These are phyloP conservation scores for Harpegnathos saltator DNA, from an alignment of 1,140 invertebrate genomes.

Conservation along the genomic window DNA sequence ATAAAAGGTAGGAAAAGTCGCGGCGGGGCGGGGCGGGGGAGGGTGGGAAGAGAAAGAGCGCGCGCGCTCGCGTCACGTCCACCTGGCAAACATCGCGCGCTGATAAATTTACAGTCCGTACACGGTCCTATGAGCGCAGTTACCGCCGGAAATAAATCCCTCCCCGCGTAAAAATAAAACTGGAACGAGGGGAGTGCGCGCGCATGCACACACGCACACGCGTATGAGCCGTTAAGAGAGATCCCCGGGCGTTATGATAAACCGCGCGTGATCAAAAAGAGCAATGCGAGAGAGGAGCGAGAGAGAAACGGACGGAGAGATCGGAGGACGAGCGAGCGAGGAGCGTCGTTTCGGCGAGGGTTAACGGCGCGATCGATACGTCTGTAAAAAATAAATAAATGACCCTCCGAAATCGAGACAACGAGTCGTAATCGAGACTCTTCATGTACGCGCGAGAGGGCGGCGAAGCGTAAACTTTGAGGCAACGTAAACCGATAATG, in stretches of 20 bases:
- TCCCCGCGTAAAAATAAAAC: constrained; percentile 65
- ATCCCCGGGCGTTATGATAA: constrained; percentile 49
- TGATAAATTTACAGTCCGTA: constrained; percentile 63
- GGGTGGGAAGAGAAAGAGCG: background rate
- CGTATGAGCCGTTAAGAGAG: constrained; percentile 51
- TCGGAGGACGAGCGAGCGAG: constrained; percentile 3
- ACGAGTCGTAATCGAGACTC: constrained; percentile 14
- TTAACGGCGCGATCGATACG: constrained; percentile 30
- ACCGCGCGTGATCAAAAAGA: constrained; percentile 50
- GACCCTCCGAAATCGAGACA: background rate
- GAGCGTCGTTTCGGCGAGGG: constrained; percentile 40
- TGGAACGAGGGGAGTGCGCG: constrained; percentile 48
- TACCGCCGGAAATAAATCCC: constrained; percentile 65
- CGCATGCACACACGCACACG: no score
- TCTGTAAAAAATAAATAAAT: constrained; percentile 33
- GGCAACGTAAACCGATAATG: constrained; percentile 20
- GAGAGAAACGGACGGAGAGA: constrained; percentile 22
- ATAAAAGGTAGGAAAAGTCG: background rate
- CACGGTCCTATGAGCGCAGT: constrained; percentile 57
- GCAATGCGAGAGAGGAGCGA: background rate
- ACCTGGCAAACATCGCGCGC: constrained; percentile 20
- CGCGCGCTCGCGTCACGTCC: constrained; percentile 19
- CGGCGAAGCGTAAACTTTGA: constrained; percentile 11
- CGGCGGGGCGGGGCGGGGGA: background rate
- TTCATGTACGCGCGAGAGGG: background rate